phyloP scores from a whole-genome alignment of 2,113 vertebrate genomes.

The Phrynosoma blainvillii region DNA sequence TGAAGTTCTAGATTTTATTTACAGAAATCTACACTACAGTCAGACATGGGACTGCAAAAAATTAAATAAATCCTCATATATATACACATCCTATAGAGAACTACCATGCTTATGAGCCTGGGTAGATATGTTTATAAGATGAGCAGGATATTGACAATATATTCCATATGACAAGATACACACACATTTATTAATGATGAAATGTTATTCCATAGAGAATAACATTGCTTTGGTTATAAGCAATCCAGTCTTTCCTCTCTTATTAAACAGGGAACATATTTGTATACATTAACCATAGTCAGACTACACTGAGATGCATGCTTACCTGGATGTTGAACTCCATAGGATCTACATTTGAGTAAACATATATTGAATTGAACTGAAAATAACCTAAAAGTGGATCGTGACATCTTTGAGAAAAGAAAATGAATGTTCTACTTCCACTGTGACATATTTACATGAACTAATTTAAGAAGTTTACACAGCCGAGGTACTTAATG shows the following conservation, averaged over 20 bases:
- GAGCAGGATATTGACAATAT: conserved; percentile 4
- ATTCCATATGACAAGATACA: conserved; percentile 13
- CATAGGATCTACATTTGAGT: not conserved
- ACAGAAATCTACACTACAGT: not conserved
- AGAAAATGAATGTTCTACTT: not conserved
- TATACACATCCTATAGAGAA: not conserved
- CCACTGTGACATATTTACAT: not conserved
- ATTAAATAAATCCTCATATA: not conserved
- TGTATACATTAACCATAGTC: not conserved
- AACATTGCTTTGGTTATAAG: not conserved
- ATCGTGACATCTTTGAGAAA: not conserved
- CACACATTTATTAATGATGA: not conserved
- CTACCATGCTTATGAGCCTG: not conserved
- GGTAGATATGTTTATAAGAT: conserved; percentile 18
- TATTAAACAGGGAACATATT: not conserved
- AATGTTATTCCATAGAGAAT: not conserved
- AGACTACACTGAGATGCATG: not conserved
- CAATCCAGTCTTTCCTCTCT: not conserved
- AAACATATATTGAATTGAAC: not conserved
- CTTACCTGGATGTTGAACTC: not conserved
- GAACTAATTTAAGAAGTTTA: not conserved
- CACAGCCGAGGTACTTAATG: not conserved
- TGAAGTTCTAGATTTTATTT: conserved; percentile 9
- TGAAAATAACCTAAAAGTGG: not conserved
- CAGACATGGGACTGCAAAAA: not conserved